Percentiles rank a stretch among this genome's conserved stretches.
Conservation (phyloP, 2,113 vertebrate genomes). For the Mormoops blainvillei region DNA sequence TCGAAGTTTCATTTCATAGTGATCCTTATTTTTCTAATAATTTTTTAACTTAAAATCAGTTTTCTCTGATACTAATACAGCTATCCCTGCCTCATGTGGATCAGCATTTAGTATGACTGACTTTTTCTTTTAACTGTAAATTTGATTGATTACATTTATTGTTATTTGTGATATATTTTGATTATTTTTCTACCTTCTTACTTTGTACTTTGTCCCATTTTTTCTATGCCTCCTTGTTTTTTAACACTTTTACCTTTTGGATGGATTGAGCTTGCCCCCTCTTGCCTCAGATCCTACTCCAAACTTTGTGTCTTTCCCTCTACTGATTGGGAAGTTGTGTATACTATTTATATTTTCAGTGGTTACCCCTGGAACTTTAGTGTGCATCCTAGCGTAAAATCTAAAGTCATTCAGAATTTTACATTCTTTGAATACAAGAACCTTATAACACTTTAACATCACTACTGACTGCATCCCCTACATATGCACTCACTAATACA, state of each 20-base stretch:
- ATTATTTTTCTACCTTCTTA: background rate
- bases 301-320: background rate
- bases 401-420: background rate
- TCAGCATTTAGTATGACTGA: background rate
- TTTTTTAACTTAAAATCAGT: background rate
- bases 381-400: background rate
- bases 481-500: background rate
- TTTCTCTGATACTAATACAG: background rate
- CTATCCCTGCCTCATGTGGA: background rate
- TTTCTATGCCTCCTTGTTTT: background rate
- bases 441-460: background rate
- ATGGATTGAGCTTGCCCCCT: background rate
- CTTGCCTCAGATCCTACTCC: background rate
- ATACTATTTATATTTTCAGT: background rate
- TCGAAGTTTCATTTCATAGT: background rate
- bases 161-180: background rate
- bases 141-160: background rate
- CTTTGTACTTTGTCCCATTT: background rate
- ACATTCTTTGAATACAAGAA: background rate
- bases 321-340: background rate
- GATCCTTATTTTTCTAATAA: background rate
- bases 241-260: background rate
- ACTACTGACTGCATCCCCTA: background rate
- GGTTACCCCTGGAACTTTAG: background rate
- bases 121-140: background rate